Evolutionary conservation across 2,888 invertebrate genomes (phyloP).

Genomic region (Hoplodrina ambigua): DNA sequence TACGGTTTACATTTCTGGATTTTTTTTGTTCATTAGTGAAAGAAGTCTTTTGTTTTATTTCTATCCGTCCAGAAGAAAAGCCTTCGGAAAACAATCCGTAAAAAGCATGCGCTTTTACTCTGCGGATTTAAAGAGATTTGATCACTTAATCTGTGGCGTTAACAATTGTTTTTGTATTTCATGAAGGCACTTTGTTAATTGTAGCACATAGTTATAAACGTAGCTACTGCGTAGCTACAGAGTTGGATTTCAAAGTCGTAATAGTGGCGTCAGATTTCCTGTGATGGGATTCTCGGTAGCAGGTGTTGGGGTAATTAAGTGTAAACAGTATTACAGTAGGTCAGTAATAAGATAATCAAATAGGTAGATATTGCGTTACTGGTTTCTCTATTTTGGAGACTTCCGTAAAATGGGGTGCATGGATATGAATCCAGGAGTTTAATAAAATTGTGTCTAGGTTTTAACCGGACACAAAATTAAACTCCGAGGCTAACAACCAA

Average conservation of each 20-base stretch:
- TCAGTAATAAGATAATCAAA: not conserved
- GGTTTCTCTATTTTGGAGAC: too few species aligned
- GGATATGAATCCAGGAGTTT: too few species aligned
- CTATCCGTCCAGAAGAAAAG: not conserved
- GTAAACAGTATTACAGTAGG: not conserved
- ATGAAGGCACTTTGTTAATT: not conserved
- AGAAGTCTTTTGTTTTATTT: slow-evolving; percentile 4
- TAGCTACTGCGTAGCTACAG: too few species aligned
- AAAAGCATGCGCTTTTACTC: slow-evolving; percentile 13
- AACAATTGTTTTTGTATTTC: too few species aligned
- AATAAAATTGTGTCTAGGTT: too few species aligned
- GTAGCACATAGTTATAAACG: not conserved
- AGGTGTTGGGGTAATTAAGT: not conserved
- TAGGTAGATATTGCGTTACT: too few species aligned
- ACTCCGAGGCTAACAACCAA: too few species aligned
- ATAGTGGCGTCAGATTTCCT: not conserved
- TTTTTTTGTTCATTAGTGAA: slow-evolving; percentile 14
- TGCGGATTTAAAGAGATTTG: not conserved
- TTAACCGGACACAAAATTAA: too few species aligned
- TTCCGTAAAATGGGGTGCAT: too few species aligned
- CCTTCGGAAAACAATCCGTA: not conserved
- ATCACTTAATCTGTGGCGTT: too few species aligned
- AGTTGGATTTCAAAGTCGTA: not conserved
- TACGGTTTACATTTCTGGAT: slow-evolving; percentile 19
- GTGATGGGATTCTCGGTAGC: too few species aligned